Evolutionary conservation across 1,140 invertebrate species (phyloP).

Genomic region (Tigriopus japonicus): DNA sequence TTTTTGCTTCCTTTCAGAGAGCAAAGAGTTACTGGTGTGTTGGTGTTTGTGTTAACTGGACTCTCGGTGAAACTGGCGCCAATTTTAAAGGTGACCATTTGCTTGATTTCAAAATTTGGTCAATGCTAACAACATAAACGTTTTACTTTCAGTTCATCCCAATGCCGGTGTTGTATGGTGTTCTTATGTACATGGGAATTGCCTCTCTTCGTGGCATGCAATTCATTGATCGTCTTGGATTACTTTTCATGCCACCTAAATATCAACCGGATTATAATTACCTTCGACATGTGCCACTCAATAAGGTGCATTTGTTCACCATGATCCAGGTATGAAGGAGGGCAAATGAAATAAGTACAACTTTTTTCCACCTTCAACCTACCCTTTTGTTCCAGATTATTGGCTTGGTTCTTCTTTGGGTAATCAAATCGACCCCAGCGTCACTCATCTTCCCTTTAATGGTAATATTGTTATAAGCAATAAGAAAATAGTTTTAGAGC

Average conservation of each 20-base stretch:
- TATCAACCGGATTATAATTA: slow-evolving; percentile 42
- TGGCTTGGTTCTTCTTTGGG: slow-evolving; percentile 30
- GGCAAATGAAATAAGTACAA: neutral
- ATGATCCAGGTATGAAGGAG: slow-evolving; percentile 35
- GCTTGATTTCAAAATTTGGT: neutral
- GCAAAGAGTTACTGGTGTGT: slow-evolving; percentile 25
- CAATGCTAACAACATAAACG: neutral
- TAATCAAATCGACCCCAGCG: slow-evolving; percentile 35
- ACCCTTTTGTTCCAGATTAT: neutral
- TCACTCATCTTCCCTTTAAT: slow-evolving; percentile 41
- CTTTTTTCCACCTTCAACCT: neutral
- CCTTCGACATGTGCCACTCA: slow-evolving; percentile 34
- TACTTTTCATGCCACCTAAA: slow-evolving; percentile 42
- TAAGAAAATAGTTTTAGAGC: neutral
- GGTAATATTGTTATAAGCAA: slow-evolving; percentile 25
- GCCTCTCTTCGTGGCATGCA: slow-evolving; percentile 38
- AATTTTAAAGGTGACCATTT: slow-evolving; percentile 21
- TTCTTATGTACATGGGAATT: slow-evolving; percentile 46
- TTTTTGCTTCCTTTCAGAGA: slow-evolving; percentile 17
- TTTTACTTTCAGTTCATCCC: slow-evolving; percentile 23
- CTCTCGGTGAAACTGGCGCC: slow-evolving; percentile 25
- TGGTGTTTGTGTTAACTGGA: slow-evolving; percentile 26
- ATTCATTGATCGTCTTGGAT: slow-evolving; percentile 34
- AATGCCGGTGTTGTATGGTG: slow-evolving; percentile 43
- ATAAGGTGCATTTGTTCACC: slow-evolving; percentile 38